Evolutionary conservation across 2,888 invertebrate genomes (phyloP).

Genomic region (Norana najaformis): DNA sequence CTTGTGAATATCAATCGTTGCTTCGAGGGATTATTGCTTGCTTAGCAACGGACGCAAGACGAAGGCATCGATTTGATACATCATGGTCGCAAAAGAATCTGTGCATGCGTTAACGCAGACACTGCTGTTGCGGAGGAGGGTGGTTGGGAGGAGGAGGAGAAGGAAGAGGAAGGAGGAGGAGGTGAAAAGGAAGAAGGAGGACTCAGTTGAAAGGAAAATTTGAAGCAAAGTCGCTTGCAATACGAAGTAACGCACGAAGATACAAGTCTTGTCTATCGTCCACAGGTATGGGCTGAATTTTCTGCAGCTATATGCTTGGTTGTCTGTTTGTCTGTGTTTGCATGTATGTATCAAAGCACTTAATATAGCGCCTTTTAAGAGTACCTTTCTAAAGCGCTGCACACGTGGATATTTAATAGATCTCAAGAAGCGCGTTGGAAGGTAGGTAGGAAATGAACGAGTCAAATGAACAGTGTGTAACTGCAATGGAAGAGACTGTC

Average conservation of each 20-base stretch:
- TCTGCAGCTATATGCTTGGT: background rate
- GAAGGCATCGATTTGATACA: background rate
- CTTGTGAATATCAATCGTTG: background rate
- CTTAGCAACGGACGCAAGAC: background rate
- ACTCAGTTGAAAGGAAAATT: background rate
- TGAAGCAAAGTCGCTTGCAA: background rate
- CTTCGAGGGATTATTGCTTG: background rate
- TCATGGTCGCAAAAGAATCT: background rate
- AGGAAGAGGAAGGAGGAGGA: background rate
- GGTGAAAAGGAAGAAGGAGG: background rate
- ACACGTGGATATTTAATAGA: too few relatives aligned
- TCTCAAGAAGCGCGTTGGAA: too few relatives aligned
- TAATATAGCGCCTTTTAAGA: too few relatives aligned
- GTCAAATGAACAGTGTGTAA: too few relatives aligned
- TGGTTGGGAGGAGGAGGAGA: background rate
- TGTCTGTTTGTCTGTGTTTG: background rate
- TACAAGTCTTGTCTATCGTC: too few relatives aligned
- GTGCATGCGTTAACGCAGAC: background rate
- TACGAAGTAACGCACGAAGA: background rate
- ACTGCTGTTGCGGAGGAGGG: background rate
- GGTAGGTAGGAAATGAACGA: too few relatives aligned
- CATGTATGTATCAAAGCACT: too few relatives aligned
- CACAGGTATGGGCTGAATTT: background rate
- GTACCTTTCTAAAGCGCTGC: too few relatives aligned
- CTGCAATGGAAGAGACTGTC: too few relatives aligned